These are phyloP conservation scores for Megamerina dolium DNA, from an alignment of 2,888 invertebrate genomes.

Conservation along the genomic window DNA sequence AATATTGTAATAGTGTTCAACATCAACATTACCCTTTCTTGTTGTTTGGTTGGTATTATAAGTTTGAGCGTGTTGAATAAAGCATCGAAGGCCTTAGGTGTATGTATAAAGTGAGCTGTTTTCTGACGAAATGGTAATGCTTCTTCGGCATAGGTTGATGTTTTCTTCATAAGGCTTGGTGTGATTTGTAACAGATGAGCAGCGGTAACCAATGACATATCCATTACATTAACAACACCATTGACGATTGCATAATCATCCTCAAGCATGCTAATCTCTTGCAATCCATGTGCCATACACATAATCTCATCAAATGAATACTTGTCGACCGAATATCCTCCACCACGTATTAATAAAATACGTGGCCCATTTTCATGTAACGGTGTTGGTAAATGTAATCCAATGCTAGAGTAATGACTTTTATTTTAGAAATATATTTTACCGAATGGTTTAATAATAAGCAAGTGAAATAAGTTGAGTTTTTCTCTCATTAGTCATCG, in stretches of 20 bases:
- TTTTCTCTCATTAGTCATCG: too few species aligned
- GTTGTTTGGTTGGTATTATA: slow-evolving; percentile 57
- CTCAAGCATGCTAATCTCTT: slow-evolving; percentile 54
- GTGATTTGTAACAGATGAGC: slow-evolving; percentile 55
- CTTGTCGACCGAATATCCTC: slow-evolving; percentile 49
- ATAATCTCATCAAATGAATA: slow-evolving; percentile 51
- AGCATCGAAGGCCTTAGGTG: slow-evolving; percentile 55
- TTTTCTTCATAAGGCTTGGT: slow-evolving; percentile 55
- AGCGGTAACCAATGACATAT: slow-evolving; percentile 52
- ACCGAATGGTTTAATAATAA: not conserved
- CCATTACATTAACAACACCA: slow-evolving; percentile 53
- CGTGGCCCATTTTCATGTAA: slow-evolving; percentile 50
- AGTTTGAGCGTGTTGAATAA: slow-evolving; percentile 54
- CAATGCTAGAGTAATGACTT: slow-evolving; percentile 17
- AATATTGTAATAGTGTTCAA: too few species aligned
- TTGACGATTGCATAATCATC: slow-evolving; percentile 56
- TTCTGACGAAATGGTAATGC: slow-evolving; percentile 58
- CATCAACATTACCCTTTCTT: slow-evolving; percentile 56
- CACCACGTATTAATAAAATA: slow-evolving; percentile 51
- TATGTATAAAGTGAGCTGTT: slow-evolving; percentile 55
- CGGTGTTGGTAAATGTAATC: slow-evolving; percentile 30
- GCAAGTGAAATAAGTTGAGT: not conserved
- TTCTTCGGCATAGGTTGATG: slow-evolving; percentile 53
- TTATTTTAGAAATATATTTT: not conserved
- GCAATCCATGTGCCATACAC: slow-evolving; percentile 53